These are phyloP conservation scores for Abrostola tripartita DNA, from an alignment of 2,888 invertebrate genomes.

Conservation along the genomic window DNA sequence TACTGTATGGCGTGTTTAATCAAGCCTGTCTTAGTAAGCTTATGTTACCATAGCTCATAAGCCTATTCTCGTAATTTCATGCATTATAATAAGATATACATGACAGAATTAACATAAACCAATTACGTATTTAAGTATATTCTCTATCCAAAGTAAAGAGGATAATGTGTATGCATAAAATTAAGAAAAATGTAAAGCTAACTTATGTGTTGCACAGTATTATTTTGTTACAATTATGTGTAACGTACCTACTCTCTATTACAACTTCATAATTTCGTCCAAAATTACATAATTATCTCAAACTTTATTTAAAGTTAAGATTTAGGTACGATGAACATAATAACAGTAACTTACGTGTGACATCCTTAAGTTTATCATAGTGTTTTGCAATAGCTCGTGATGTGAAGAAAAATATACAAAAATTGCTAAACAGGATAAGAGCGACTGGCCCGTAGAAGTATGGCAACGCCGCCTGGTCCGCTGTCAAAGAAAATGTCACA, in stretches of 20 bases:
- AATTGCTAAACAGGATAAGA: conserved; percentile 84
- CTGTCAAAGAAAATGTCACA: conserved; percentile 69
- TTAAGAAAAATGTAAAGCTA: too few relatives aligned
- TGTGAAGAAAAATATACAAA: conserved; percentile 87
- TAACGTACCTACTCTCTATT: too few relatives aligned
- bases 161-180: too few relatives aligned
- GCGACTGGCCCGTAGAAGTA: conserved; percentile 90
- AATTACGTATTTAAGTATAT: not conserved
- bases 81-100: not conserved
- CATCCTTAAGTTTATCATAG: conserved; percentile 85
- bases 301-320: not conserved
- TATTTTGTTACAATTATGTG: too few relatives aligned
- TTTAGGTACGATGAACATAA: not conserved
- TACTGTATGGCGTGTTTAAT: not conserved
- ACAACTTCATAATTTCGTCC: too few relatives aligned
- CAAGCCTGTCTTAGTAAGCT: not conserved
- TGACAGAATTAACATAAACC: conserved; percentile 1
- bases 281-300: not conserved
- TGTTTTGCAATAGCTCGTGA: conserved; percentile 85
- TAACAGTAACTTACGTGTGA: conserved; percentile 73
- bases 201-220: too few relatives aligned
- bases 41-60: not conserved
- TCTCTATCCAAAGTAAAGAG: not conserved
- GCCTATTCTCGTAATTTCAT: not conserved
- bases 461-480: conserved; percentile 87